Conservation (phyloP, 2,113 vertebrate species). For the Tor tambroides region DNA sequence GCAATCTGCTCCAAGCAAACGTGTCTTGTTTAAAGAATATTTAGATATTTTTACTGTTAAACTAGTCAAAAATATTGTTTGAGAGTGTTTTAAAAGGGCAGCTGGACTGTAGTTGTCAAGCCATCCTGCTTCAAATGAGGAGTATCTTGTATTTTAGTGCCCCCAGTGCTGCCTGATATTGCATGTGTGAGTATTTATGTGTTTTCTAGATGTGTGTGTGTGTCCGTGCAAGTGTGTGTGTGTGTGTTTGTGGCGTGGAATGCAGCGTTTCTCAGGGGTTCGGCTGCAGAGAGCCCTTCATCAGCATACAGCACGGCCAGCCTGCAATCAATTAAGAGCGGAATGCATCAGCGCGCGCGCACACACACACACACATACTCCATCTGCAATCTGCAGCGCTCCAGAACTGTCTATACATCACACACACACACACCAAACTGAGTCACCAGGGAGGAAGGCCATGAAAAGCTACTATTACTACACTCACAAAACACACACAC, state of each 20-base stretch:
- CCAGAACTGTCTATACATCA: constrained; percentile 25
- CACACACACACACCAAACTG: constrained; percentile 37
- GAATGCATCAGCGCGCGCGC: constrained; percentile 49
- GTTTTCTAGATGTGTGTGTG: constrained; percentile 8
- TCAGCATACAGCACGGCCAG: constrained; percentile 53
- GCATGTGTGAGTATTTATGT: constrained; percentile 17
- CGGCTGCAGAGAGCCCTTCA: constrained; percentile 54
- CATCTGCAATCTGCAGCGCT: constrained; percentile 10
- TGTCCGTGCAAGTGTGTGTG: neutral
- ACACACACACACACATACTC: constrained; percentile 19
- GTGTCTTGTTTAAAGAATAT: neutral
- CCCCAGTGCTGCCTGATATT: neutral
- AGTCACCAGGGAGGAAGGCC: constrained; percentile 20
- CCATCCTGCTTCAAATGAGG: neutral
- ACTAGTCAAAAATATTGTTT: neutral
- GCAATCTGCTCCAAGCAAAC: neutral
- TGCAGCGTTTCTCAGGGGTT: constrained; percentile 25
- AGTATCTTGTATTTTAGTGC: neutral
- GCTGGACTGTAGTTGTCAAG: neutral
- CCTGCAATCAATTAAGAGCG: constrained; percentile 60
- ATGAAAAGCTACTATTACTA: constrained; percentile 37
- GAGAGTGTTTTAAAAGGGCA: neutral
- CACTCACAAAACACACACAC: constrained; percentile 1
- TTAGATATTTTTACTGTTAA: neutral
- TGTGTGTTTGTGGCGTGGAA: constrained; percentile 30